Base-by-base conservation (phyloP, 2,888 invertebrate genomes). In the Prosapia bicincta region DNA sequence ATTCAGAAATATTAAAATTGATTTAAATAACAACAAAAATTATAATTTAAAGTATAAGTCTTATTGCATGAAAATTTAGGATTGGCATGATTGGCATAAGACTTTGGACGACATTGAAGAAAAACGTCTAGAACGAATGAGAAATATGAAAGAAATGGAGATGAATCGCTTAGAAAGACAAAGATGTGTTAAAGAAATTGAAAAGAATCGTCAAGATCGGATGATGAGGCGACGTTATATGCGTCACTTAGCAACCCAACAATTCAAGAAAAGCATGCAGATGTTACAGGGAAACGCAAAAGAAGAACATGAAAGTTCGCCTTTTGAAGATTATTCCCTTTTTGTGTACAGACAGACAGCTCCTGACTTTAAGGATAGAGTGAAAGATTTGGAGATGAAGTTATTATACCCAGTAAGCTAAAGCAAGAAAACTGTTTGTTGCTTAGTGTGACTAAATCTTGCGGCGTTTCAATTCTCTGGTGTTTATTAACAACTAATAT, bases 311-410 rank as follows among this genome's bases (percentile, higher is more conserved):
- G 89, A 90, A 28, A 86, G 86, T 75, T 86, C 86, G 74, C 91
- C 93, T 77, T 90, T 94, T 83, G 93, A 94, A 85, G 92, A 95
- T 86, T 94, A 94, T 86, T 93, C 94, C 26, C 88, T 95, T 82
- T 94, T 93, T 85, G 88, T 95, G 83, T 96, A 95, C 85, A 89
- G 95, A 72, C 94, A 94, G 85, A 92, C 91, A 76, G 95, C 95
- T 20, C 93, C 93, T 7, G 90, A 93, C 83, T 95, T 95, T 86
- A 91, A 91, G 85, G 94, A 94, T 84, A 89, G 95, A 78, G 94
- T 95, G 78, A 92, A 92, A 89, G 90, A 92, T 81, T 87, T 95
- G 83, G 95, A 92, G 85, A 88, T 89, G 85, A 91, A 92, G 85
- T 88, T 92, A 81, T 87, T 91, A 80, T 90, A 90, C 84, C 91